A percentile compares a stretch with the other conserved stretches of the same genome.
phyloP scores from a whole-genome alignment of 2,797 vertebrate genomes.

The Danio kyathit region DNA sequence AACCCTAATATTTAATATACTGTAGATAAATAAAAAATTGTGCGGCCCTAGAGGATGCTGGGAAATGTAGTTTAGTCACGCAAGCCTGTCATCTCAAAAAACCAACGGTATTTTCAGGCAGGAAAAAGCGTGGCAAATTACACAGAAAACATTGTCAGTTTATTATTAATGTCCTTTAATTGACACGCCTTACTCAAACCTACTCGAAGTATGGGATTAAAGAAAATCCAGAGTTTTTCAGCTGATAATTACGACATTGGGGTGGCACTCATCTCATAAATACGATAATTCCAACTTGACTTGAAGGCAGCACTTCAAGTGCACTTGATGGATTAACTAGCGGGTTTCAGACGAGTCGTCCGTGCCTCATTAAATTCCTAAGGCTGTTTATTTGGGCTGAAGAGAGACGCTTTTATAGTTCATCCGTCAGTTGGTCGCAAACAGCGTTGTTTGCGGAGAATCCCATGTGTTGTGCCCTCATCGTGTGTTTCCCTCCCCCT shows the following conservation, averaged over 20 bases:
- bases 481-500: not conserved
- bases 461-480: constrained; percentile 3
- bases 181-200: not conserved
- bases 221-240: not conserved
- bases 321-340: constrained; percentile 35
- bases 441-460: constrained; percentile 1
- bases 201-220: not conserved
- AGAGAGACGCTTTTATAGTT: not conserved
- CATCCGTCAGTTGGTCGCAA: constrained; percentile 65
- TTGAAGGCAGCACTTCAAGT: not conserved
- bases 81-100: not conserved
- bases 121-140: not conserved
- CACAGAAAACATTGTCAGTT: not conserved
- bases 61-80: not conserved
- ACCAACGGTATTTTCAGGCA: not conserved
- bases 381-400: not conserved
- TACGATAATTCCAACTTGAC: not conserved
- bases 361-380: constrained; percentile 19
- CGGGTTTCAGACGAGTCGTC: not conserved
- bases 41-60: not conserved
- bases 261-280: not conserved
- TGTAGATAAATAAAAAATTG: too few relatives aligned
- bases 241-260: not conserved
- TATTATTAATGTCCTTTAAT: not conserved
- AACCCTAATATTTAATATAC: too few relatives aligned